These are phyloP conservation scores for Nemotelus pantherinus DNA, from an alignment of 2,888 invertebrate genomes.

Conservation along the genomic window DNA sequence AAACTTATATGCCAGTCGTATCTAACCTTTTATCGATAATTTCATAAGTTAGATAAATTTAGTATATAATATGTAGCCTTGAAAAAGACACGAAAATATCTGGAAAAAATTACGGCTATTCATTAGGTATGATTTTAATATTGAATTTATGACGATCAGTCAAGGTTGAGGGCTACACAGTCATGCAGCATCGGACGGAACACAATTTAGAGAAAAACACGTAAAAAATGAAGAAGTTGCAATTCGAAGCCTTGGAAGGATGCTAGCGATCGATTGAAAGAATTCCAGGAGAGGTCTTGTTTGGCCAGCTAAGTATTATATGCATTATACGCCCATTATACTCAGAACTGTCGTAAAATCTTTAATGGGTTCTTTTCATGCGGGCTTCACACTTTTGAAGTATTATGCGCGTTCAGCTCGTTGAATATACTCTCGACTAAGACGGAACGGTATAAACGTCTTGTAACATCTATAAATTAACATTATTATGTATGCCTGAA, in stretches of 20 bases:
- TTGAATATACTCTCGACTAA: slow-evolving; percentile 23
- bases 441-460: slow-evolving; percentile 48
- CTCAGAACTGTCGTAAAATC: slow-evolving; percentile 45
- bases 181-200: background rate
- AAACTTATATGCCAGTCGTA: too few relatives aligned
- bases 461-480: slow-evolving; percentile 48
- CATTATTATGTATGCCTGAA: slow-evolving; percentile 47
- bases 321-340: slow-evolving; percentile 45
- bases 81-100: too few relatives aligned
- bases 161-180: background rate
- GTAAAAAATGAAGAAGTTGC: background rate
- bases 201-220: background rate
- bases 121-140: too few relatives aligned
- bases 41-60: too few relatives aligned
- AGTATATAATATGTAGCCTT: too few relatives aligned
- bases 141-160: too few relatives aligned
- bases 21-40: too few relatives aligned
- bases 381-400: slow-evolving; percentile 48
- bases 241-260: background rate
- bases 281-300: slow-evolving; percentile 38
- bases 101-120: too few relatives aligned
- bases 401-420: slow-evolving; percentile 24
- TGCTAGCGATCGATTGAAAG: slow-evolving; percentile 14
- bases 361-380: slow-evolving; percentile 47
- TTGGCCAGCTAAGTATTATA: slow-evolving; percentile 44